A percentile compares a stretch with the other conserved stretches of the same genome.
Conservation (phyloP, 2,797 vertebrate genomes). For the Malacoctenus gilli region DNA sequence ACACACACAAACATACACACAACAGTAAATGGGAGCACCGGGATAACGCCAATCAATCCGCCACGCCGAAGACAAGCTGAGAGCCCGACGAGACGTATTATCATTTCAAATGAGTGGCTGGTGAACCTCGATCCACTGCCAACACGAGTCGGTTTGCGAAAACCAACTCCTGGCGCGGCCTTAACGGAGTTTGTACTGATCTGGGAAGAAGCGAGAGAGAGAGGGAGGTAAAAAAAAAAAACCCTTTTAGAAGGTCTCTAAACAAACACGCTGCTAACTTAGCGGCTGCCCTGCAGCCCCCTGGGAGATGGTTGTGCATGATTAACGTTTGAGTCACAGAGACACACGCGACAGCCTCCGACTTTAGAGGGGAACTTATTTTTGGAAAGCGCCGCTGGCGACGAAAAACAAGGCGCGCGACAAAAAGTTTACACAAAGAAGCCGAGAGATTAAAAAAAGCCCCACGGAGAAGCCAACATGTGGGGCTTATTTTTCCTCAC, state of each 20-base stretch:
- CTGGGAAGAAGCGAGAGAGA: conserved; percentile 34
- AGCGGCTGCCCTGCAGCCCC: conserved; percentile 45
- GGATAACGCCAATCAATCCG: conserved; percentile 49
- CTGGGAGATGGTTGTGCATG: conserved; percentile 36
- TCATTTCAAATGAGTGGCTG: conserved; percentile 56
- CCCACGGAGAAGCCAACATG: conserved; percentile 12
- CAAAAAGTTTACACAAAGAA: conserved; percentile 45
- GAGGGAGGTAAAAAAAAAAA: neutral
- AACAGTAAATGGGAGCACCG: conserved; percentile 31
- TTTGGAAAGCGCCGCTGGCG: conserved; percentile 60
- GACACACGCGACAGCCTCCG: conserved; percentile 42
- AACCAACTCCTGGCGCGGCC: conserved; percentile 39
- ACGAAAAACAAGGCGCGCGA: conserved; percentile 49
- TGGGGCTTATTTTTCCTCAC: conserved; percentile 27
- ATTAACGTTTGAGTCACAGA: conserved; percentile 61
- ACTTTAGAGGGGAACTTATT: conserved; percentile 66
- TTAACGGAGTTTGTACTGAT: conserved; percentile 53
- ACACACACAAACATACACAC: conserved; percentile 16
- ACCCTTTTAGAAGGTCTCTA: conserved; percentile 44
- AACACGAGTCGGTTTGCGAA: conserved; percentile 43
- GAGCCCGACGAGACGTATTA: conserved; percentile 54
- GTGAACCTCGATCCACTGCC: conserved; percentile 37
- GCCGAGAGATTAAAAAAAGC: conserved; percentile 27
- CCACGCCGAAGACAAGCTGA: conserved; percentile 42
- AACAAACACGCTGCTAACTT: conserved; percentile 59